Conservation (phyloP, 2,888 invertebrate genomes). For the Resseliella maxima region DNA sequence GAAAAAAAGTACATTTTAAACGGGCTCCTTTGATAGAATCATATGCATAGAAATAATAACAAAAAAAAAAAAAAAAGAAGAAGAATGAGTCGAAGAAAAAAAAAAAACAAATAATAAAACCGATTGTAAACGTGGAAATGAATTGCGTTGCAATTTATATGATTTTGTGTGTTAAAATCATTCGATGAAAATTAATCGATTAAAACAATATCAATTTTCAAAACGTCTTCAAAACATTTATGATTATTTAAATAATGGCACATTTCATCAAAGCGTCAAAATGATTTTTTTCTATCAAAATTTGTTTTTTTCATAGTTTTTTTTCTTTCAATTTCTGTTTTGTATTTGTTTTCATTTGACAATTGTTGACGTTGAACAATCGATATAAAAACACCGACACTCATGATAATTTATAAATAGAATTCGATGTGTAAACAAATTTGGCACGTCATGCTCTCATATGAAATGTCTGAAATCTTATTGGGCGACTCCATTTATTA, state of each 20-base stretch:
- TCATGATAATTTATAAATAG: slow-evolving; percentile 9
- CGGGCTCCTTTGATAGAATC: background rate
- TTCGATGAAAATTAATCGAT: background rate
- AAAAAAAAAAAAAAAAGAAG: no score
- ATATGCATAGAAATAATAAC: background rate
- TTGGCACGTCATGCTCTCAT: background rate
- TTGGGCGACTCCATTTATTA: background rate
- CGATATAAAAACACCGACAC: slow-evolving; percentile 40
- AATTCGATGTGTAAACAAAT: background rate
- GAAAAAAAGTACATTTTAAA: background rate
- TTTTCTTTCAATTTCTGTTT: background rate
- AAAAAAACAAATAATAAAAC: background rate
- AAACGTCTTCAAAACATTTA: no score
- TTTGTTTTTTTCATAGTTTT: background rate
- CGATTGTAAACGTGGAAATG: no score
- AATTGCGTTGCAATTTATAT: background rate
- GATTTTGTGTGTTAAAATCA: background rate
- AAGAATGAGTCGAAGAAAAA: background rate
- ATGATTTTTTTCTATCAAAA: background rate
- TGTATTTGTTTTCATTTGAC: background rate
- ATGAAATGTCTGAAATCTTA: background rate
- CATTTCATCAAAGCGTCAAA: no score
- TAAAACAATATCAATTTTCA: background rate
- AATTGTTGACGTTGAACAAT: slow-evolving; percentile 22
- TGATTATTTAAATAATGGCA: no score